Conservation (phyloP, 2,888 invertebrate genomes). For the Piscicola geometra region DNA sequence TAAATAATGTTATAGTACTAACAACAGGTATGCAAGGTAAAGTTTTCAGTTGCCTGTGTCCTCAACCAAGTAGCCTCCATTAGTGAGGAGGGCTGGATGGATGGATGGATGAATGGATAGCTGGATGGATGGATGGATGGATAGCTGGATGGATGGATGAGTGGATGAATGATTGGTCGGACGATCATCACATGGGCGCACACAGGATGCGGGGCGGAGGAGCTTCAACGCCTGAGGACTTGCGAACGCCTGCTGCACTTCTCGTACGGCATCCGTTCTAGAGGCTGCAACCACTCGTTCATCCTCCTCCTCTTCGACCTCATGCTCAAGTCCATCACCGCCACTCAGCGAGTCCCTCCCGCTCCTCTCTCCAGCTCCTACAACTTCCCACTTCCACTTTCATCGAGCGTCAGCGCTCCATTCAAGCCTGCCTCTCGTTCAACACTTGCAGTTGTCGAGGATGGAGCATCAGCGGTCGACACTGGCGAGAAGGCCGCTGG, state of each 20-base stretch:
- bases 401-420: not conserved
- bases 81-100: slow-evolving; percentile 10
- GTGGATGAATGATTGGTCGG: not conserved
- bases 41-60: slow-evolving; percentile 2
- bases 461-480: not conserved
- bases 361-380: slow-evolving; percentile 5
- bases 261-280: not conserved
- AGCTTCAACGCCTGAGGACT: slow-evolving; percentile 10
- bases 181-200: not conserved
- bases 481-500: not conserved
- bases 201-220: slow-evolving; percentile 17
- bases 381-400: not conserved
- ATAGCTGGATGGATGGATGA: not conserved
- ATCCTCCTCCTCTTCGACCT: slow-evolving; percentile 21
- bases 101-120: not conserved
- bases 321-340: slow-evolving; percentile 21
- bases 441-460: too few species aligned
- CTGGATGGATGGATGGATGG: slow-evolving; percentile 4
- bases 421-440: not conserved
- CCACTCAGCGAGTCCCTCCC: not conserved
- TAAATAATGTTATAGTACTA: too few species aligned
- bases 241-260: slow-evolving; percentile 5
- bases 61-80: slow-evolving; percentile 20
- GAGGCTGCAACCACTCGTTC: not conserved
- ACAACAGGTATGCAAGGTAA: not conserved